A percentile compares a stretch with the other conserved stretches of the same genome.
These are phyloP conservation scores for Rhamphomyia laevipes DNA, from an alignment of 2,888 invertebrate genomes.

Conservation along the genomic window DNA sequence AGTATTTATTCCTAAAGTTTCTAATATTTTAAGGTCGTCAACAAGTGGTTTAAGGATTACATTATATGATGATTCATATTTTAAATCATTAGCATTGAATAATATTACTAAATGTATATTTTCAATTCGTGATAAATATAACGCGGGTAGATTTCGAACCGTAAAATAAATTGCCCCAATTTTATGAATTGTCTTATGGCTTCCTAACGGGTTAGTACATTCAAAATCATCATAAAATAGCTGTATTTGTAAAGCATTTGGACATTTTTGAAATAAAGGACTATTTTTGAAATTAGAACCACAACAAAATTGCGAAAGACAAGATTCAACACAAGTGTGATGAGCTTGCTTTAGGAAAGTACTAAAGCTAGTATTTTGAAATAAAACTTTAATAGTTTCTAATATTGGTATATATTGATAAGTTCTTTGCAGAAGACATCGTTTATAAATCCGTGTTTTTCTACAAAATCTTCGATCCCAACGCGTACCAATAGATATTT, in stretches of 20 bases:
- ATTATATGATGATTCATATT: conserved; percentile 3
- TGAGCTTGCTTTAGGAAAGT: background rate
- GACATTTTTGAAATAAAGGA: background rate
- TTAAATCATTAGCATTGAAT: conserved; percentile 10
- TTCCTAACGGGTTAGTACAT: conserved; percentile 10
- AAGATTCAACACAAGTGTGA: background rate
- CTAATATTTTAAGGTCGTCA: conserved; percentile 6
- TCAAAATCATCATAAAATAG: conserved; percentile 13
- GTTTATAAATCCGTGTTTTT: conserved; percentile 4
- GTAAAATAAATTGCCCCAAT: conserved; percentile 12
- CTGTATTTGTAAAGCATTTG: conserved; percentile 7
- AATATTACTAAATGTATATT: conserved; percentile 9
- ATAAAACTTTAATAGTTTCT: conserved; percentile 5
- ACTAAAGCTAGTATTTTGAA: conserved; percentile 2
- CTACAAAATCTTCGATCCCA: conserved; percentile 7
- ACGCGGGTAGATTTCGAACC: conserved; percentile 8
- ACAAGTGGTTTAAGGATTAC: conserved; percentile 6
- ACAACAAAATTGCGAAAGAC: background rate
- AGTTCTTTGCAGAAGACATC: conserved; percentile 5
- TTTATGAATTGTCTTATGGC: conserved; percentile 12
- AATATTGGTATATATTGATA: conserved; percentile 7
- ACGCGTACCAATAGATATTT: conserved; percentile 5
- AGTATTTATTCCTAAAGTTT: conserved; percentile 1
- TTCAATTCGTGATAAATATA: conserved; percentile 7
- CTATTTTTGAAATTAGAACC: conserved; percentile 1